phyloP scores from a whole-genome alignment of 92 coral and sea anemone species.

The Ricordea florida region DNA sequence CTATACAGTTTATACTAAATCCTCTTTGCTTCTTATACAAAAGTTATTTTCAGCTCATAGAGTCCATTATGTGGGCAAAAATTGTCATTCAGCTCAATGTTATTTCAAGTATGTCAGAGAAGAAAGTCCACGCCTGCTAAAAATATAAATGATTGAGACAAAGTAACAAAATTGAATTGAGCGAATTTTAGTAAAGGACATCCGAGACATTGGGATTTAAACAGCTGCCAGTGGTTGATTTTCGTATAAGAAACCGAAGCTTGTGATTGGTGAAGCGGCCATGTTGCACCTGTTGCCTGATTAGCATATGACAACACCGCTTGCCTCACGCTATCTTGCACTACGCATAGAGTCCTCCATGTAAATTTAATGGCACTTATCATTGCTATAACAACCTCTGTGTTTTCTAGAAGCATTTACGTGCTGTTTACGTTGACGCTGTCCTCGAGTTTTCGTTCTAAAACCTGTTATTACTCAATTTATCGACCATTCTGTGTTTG shows the following conservation, averaged over 20 bases:
- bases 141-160: too few relatives aligned
- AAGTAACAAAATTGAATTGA: too few relatives aligned
- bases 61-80: too few relatives aligned
- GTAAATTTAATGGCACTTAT: conserved; percentile 60
- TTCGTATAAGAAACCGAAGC: neutral
- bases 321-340: neutral
- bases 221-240: too few relatives aligned
- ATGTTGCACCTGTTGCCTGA: conserved; percentile 14
- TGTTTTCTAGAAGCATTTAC: conserved; percentile 10
- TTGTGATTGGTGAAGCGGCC: neutral
- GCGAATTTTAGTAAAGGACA: too few relatives aligned
- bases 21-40: too few relatives aligned
- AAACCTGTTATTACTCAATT: neutral
- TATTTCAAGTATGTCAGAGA: too few relatives aligned
- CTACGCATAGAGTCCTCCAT: conserved; percentile 35
- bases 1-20: too few relatives aligned
- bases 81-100: too few relatives aligned
- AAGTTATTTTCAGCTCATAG: too few relatives aligned
- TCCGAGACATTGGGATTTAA: too few relatives aligned
- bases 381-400: conserved; percentile 87
- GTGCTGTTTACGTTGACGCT: conserved; percentile 4
- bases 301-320: neutral
- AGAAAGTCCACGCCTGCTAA: too few relatives aligned
- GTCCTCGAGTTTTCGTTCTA: neutral
- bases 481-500: neutral